Percentiles rank a stretch among this genome's conserved stretches.
These are phyloP conservation scores for Hippocampus comes DNA, from an alignment of 2,113 vertebrate genomes.

Conservation along the genomic window DNA sequence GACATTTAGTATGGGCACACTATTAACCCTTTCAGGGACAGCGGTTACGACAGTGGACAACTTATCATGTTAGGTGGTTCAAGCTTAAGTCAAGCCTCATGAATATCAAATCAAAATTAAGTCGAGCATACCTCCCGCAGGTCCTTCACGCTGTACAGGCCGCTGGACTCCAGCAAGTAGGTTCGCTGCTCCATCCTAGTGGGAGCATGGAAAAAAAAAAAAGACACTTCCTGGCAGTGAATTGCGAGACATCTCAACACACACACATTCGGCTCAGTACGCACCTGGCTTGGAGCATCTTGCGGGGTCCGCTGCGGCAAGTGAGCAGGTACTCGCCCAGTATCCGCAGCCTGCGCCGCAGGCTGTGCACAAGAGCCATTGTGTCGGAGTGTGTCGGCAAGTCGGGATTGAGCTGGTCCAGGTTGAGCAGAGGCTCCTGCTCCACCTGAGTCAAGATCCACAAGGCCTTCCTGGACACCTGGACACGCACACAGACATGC, in stretches of 20 bases:
- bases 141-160: conserved; percentile 86
- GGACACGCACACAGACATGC: conserved; percentile 12
- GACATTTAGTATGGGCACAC: background rate
- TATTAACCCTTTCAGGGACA: too few relatives aligned
- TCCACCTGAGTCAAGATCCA: conserved; percentile 79
- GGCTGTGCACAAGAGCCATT: conserved; percentile 72
- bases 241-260: background rate
- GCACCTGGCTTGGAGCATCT: conserved; percentile 72
- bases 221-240: background rate
- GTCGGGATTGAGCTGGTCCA: conserved; percentile 82
- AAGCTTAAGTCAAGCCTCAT: too few relatives aligned
- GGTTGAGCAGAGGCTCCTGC: conserved; percentile 84
- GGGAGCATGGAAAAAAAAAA: background rate
- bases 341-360: conserved; percentile 84
- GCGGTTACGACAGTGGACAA: too few relatives aligned
- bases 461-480: conserved; percentile 84
- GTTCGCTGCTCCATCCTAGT: conserved; percentile 81
- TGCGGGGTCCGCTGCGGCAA: conserved; percentile 85
- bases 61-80: background rate
- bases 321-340: conserved; percentile 86
- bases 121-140: conserved; percentile 75
- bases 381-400: conserved; percentile 79
- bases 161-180: conserved; percentile 83
- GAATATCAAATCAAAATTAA: too few relatives aligned
- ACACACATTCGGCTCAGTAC: background rate